These are phyloP conservation scores for Drosophila persimilis DNA, from an alignment of 1,140 invertebrate genomes.

Conservation along the genomic window DNA sequence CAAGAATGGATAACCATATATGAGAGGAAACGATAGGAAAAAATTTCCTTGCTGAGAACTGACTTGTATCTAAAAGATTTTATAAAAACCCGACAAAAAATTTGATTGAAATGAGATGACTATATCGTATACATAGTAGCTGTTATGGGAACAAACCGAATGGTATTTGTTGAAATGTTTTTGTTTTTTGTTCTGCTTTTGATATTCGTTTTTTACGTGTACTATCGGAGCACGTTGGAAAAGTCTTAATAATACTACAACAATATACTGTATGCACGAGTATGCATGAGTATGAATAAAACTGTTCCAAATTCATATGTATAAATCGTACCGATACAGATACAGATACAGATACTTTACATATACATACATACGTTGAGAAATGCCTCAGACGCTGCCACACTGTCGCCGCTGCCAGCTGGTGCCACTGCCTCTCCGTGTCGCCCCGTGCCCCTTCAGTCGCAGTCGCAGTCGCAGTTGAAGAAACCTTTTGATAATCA, in stretches of 20 bases:
- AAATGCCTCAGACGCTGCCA: conserved; percentile 52
- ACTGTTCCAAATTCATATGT: conserved; percentile 36
- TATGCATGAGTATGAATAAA: conserved; percentile 40
- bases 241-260: conserved; percentile 32
- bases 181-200: conserved; percentile 34
- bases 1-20: no score
- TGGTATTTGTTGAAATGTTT: conserved; percentile 21
- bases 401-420: conserved; percentile 49
- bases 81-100: no score
- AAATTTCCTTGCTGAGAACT: no score
- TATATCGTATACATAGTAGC: no score
- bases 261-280: conserved; percentile 23
- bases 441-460: background rate
- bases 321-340: conserved; percentile 27
- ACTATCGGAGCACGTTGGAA: conserved; percentile 45
- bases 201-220: conserved; percentile 14
- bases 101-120: no score
- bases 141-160: no score
- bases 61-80: no score
- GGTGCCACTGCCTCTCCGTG: conserved; percentile 6
- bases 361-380: conserved; percentile 14
- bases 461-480: no score
- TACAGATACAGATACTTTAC: conserved; percentile 1
- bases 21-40: no score
- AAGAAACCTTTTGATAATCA: conserved; percentile 75